A percentile compares a stretch with the other conserved stretches of the same genome.
phyloP scores from a whole-genome alignment of 2,888 invertebrate species.

The Pteria penguin region DNA sequence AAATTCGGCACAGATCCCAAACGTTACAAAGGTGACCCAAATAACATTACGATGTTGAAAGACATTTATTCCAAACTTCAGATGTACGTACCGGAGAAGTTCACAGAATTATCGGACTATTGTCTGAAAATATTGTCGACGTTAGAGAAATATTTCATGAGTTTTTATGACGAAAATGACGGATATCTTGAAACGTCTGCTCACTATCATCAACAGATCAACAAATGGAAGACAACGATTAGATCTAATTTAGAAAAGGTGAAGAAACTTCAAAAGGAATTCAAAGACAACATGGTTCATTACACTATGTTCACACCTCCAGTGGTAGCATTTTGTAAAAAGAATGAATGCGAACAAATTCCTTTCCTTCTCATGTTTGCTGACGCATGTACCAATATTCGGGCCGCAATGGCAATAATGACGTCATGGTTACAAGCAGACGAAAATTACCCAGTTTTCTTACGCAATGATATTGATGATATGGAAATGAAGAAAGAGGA shows the following conservation, averaged over 20 bases:
- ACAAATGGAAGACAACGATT: slow-evolving; percentile 57
- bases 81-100: slow-evolving; percentile 65
- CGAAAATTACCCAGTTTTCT: slow-evolving; percentile 68
- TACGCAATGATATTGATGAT: slow-evolving; percentile 68
- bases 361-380: slow-evolving; percentile 73
- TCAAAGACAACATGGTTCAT: slow-evolving; percentile 58
- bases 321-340: slow-evolving; percentile 62
- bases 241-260: slow-evolving; percentile 58
- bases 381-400: slow-evolving; percentile 70
- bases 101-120: slow-evolving; percentile 54
- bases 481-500: slow-evolving; percentile 66
- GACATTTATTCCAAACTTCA: slow-evolving; percentile 67
- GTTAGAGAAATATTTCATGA: slow-evolving; percentile 72
- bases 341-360: slow-evolving; percentile 63
- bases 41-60: slow-evolving; percentile 60
- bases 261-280: slow-evolving; percentile 54
- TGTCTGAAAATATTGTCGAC: slow-evolving; percentile 62
- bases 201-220: slow-evolving; percentile 70
- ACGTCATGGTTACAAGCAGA: slow-evolving; percentile 72
- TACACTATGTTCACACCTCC: slow-evolving; percentile 59
- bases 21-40: slow-evolving; percentile 63
- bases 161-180: slow-evolving; percentile 71
- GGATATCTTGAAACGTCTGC: slow-evolving; percentile 69
- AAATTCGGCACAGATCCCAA: slow-evolving; percentile 58
- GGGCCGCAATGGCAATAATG: slow-evolving; percentile 65